Conservation (phyloP, 1,140 invertebrate species). For the Caenorhabditis elegans region WBcel235 BX284605.5:10802001-10802500, state of each 20-base stretch:
- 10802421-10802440: background rate
- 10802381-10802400: too few species aligned
- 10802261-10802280: background rate
- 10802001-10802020: too few species aligned
- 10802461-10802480: slow-evolving; percentile 9
- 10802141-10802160: background rate
- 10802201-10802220: background rate
- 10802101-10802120: background rate
- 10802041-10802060: too few species aligned
- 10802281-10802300: background rate
- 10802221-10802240: background rate
- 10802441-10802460: background rate
- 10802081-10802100: too few species aligned
- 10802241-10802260: background rate
- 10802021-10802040: too few species aligned
- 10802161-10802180: background rate
- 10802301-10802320: slow-evolving; percentile 1
- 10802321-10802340: background rate
- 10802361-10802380: background rate
- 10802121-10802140: too few species aligned
- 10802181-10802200: background rate
- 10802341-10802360: background rate
- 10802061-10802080: too few species aligned
- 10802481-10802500: background rate
- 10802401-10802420: background rate